Base-by-base conservation (phyloP, 2,797 vertebrate genomes). In the Sebastes aleutianus region DNA sequence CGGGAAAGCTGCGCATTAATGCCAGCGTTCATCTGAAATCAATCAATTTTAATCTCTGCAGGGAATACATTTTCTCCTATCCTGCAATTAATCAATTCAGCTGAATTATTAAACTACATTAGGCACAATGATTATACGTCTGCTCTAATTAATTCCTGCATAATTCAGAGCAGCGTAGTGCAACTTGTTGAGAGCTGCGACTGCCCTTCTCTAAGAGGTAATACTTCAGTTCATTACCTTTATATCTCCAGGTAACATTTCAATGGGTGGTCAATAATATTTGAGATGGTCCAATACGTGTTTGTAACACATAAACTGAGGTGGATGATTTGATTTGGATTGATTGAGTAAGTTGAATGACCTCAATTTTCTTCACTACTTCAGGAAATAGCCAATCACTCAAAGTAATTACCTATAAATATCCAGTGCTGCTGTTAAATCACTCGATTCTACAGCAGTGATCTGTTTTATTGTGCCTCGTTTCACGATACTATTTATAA, bases 81-180 rank as follows among this genome's bases (percentile, higher is more conserved):
- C 57, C 26, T 54, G 61, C 69, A 84, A 90, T 93, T 76, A 85
- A 91, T 92, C 83, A 74, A 76, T 86, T 82, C 70, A 57, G 61
- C 84, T 87, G 79, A 89, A 89, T 92, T 87, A 92, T 89, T 79
- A 81, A 85, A 74, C 76, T 65, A 75, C 88, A 91, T 92, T 85
- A 90, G 84, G 74, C 85, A 69, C 82, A 81, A 27, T 72, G 86
- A 91, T 86, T 74, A 84, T 39, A 79, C 13, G 79, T 83, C 85
- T 32, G 58, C 79, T 71, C 59, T 76, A 66, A 90, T 85, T 80
- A 81, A 89, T 82, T 87, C 79, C 71, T 83, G 66, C 76, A 65
- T 91, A 78, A 91, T 83, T 91, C 79, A 84, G 74, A 64, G 50
- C 70, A 77, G 50, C 70, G 43, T 0, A 54, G 59, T 34, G 66